phyloP scores from a whole-genome alignment of 2,113 vertebrate species.

The Apodemus sylvaticus region DNA sequence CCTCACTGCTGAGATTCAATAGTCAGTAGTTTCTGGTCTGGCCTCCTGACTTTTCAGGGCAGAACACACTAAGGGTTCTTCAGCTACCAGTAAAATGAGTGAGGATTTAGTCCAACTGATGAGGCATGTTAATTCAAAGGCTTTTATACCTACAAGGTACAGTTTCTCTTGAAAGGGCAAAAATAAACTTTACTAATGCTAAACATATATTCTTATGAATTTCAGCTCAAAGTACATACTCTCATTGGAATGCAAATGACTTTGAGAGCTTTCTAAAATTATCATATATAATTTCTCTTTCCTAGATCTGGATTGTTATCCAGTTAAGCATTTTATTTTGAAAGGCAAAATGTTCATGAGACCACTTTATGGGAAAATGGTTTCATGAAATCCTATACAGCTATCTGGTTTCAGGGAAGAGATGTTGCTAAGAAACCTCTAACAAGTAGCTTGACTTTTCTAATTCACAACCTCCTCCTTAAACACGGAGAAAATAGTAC shows the following conservation, averaged over 20 bases:
- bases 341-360: constrained; percentile 56
- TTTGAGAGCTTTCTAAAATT: constrained; percentile 77
- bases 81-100: constrained; percentile 72
- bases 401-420: constrained; percentile 44
- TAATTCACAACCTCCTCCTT: constrained; percentile 56
- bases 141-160: constrained; percentile 71
- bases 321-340: constrained; percentile 70
- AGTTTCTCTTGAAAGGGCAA: constrained; percentile 79
- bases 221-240: constrained; percentile 76
- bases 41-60: constrained; percentile 19
- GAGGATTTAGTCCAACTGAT: constrained; percentile 68
- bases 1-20: background rate
- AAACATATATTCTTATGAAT: constrained; percentile 76
- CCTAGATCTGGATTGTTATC: constrained; percentile 53
- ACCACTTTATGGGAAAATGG: constrained; percentile 37
- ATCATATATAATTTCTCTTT: constrained; percentile 73
- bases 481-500: constrained; percentile 48
- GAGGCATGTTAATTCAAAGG: constrained; percentile 73
- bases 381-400: constrained; percentile 43
- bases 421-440: constrained; percentile 45
- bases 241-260: constrained; percentile 67
- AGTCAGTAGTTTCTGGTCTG: constrained; percentile 61
- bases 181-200: constrained; percentile 81
- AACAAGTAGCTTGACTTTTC: constrained; percentile 45
- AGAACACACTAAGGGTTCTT: constrained; percentile 53